Base-by-base conservation (phyloP, 2,888 invertebrate genomes). In the Germaria angustata region DNA sequence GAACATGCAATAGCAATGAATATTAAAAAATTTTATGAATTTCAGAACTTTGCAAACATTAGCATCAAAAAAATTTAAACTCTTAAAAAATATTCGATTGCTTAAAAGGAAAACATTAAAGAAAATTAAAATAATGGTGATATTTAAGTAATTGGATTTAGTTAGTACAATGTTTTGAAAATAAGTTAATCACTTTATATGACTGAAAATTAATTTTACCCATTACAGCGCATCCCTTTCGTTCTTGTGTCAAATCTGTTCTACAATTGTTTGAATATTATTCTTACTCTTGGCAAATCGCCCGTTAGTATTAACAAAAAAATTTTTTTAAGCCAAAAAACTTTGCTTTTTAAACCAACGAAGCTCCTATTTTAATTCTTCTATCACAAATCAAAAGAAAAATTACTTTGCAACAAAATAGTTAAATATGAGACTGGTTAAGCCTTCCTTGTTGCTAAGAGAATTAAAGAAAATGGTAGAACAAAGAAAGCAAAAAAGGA, bases 331-430 rank as follows among this genome's bases (percentile, higher is more conserved):
- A 44, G 34, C 28, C 6, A 32, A 66, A 11, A 15, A 15, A 76
- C 15, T 44, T n/a, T 32, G 8, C n/a, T 36, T 28, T 5, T 20
- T n/a, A 46, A 46, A 15, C 7, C 41, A 46, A 34, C 32, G 34
- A 28, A 28, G 28, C 6, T 28, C 6, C 28, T 28, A 28, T 61
- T 22, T 2, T 13, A 51, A 68, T 59, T 1, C 9, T 22, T 36
- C 17, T 68, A 17, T 61, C 15, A 51, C 51, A 77, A 68, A 77
- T 68, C 51, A 68, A 68, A 75, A 53, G 17, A 32, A 65, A 34
- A 75, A 55, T 22, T 44, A 32, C 13, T 75, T 22, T 24, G 22
- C 15, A 11, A 53, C 72, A 73, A 65, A 63, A 46, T 17, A 32
- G 15, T 22, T 34, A 28, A 65, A 63, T 11, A 53, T 20, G 20